A percentile compares a stretch with the other conserved stretches of the same genome.
phyloP scores from a whole-genome alignment of 2,797 vertebrate species.

The Lacerta bilineata region DNA sequence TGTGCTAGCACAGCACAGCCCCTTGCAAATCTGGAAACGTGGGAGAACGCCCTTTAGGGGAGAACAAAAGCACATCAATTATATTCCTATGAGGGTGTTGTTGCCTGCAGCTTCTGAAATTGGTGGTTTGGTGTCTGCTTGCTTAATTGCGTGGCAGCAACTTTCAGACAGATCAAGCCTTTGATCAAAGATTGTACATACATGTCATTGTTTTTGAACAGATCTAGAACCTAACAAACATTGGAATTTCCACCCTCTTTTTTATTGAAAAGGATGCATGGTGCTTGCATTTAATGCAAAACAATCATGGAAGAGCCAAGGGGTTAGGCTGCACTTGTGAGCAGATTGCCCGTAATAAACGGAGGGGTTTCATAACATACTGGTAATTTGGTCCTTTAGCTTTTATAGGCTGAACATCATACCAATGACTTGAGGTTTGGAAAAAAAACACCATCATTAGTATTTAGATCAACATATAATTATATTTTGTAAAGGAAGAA shows the following conservation, averaged over 20 bases:
- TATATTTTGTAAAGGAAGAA: background rate
- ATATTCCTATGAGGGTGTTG: background rate
- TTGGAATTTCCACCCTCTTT: background rate
- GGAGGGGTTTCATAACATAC: background rate
- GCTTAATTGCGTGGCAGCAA: background rate
- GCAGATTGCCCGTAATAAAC: background rate
- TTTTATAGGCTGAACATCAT: background rate
- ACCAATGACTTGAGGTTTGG: background rate
- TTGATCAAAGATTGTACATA: background rate
- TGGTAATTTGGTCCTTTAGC: background rate
- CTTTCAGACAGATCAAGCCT: background rate
- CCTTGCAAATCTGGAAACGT: background rate
- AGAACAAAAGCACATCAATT: background rate
- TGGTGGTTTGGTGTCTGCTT: background rate
- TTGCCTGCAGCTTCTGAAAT: background rate
- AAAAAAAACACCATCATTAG: background rate
- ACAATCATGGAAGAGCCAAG: background rate
- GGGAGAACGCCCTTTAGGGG: background rate
- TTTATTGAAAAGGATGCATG: background rate
- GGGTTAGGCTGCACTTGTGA: background rate
- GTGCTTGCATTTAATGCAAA: constrained; percentile 6
- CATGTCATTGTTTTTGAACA: background rate
- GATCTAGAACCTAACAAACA: background rate
- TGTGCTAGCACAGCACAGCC: background rate
- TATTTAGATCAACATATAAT: background rate